These are phyloP conservation scores for Mercenaria mercenaria DNA, from an alignment of 1,140 invertebrate species.

Conservation along the genomic window DNA sequence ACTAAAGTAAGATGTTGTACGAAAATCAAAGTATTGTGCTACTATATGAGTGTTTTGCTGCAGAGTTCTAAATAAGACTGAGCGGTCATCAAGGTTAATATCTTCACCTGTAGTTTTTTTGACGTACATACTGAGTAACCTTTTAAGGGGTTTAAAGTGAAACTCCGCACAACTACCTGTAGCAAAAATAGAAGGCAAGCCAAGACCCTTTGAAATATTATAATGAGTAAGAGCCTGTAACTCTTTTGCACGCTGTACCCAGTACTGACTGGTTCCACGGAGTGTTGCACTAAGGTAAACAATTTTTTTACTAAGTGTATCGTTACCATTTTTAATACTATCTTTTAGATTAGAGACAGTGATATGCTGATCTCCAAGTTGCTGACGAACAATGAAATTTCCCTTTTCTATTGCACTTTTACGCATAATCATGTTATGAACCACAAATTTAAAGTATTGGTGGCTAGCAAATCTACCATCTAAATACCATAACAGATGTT, in stretches of 20 bases:
- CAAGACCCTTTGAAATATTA: constrained; percentile 41
- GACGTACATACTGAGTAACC: constrained; percentile 33
- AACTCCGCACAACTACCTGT: constrained; percentile 56
- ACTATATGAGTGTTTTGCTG: constrained; percentile 55
- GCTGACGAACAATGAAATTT: constrained; percentile 7
- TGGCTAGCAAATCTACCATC: constrained; percentile 64
- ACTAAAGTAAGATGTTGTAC: constrained; percentile 22
- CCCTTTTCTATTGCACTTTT: constrained; percentile 1
- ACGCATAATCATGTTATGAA: constrained; percentile 53
- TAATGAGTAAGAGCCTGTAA: constrained; percentile 18
- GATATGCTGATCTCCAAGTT: neutral
- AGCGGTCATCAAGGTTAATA: constrained; percentile 10
- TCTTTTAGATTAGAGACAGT: neutral
- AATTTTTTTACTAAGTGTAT: neutral
- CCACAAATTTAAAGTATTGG: constrained; percentile 66
- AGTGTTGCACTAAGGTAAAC: neutral
- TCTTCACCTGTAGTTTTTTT: neutral
- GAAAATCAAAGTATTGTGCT: constrained; percentile 67
- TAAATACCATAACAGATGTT: constrained; percentile 63
- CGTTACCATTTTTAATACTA: neutral
- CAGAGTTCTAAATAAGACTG: constrained; percentile 28
- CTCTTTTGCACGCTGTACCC: constrained; percentile 52
- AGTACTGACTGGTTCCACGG: constrained; percentile 48
- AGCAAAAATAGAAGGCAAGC: no score
- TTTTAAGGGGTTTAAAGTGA: constrained; percentile 52